Evolutionary conservation across 2,113 vertebrate species (phyloP), one percentile per base, ranked within the genome.

Genomic region (Amazona guildingii): DNA sequence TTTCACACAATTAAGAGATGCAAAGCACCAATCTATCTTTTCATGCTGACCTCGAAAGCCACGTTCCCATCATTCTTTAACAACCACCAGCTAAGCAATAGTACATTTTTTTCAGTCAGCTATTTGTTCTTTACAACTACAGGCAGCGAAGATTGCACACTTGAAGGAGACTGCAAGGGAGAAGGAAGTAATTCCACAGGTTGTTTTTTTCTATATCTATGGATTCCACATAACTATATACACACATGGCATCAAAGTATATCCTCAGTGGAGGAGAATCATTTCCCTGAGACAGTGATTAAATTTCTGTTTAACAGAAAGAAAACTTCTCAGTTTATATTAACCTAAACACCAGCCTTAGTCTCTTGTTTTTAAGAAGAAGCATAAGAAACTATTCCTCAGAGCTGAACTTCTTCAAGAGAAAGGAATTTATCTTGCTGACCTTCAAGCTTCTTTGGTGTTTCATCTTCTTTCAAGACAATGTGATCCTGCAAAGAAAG

Each of bases 401-500:
- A 77, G 17, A 76, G 51, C 11, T 73, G 16, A 67, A 85, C 33
- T 62, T 82, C 24, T 4, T 66, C 49, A 81, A 76, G 20, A 64
- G 27, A 62, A 73, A 90, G 37, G 4, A 28, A 72, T 72, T 64
- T 68, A 24, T 59, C 41, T 52, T 84, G 62, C 85, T 98, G 91
- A 98, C 98, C 98, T 98, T 93, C 97, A 8, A 44, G 68, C 61
- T 91, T 94, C 16, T 76, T 84, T 25, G 86, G 85, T 5, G 85
- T 82, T 89, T 97, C 96, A 69, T 97, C 97, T 92, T 98, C 98
- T 83, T 96, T 88, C 64, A 98, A 91, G 33, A 98, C 92, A 70
- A 97, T 82, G 13, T 98, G 98, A 96, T 98, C 98, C 98, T 98
- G 90, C 46, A 97, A 97, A 21, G 37, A 95, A 49, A 95, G 39